Conservation (phyloP, 2,888 invertebrate species). For the Tuberolachnus salignus region DNA sequence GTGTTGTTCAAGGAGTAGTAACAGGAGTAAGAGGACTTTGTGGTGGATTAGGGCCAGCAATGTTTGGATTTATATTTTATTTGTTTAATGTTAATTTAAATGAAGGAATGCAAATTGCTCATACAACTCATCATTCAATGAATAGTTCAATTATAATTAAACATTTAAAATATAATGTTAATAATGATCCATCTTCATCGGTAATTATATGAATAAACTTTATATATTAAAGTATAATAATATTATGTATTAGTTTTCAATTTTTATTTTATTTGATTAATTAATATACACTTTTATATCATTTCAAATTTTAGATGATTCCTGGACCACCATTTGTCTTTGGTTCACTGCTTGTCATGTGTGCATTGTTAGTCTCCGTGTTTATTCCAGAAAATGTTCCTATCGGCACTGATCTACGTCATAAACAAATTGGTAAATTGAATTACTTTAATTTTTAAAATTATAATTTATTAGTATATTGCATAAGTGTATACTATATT, state of each 20-base stretch:
- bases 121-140: slow-evolving; percentile 22
- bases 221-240: background rate
- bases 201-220: slow-evolving; percentile 18
- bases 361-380: slow-evolving; percentile 90
- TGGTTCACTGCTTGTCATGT: slow-evolving; percentile 94
- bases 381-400: slow-evolving; percentile 76
- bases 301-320: slow-evolving; percentile 70
- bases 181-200: slow-evolving; percentile 42
- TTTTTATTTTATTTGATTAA: background rate
- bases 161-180: slow-evolving; percentile 40
- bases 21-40: slow-evolving; percentile 98
- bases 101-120: slow-evolving; percentile 62
- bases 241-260: background rate
- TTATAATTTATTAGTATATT: background rate
- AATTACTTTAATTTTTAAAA: background rate
- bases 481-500: no score
- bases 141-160: slow-evolving; percentile 42
- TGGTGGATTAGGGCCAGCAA: slow-evolving; percentile 96
- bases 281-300: slow-evolving; percentile 30
- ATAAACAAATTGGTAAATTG: slow-evolving; percentile 45
- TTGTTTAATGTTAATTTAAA: slow-evolving; percentile 97
- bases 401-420: slow-evolving; percentile 8
- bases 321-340: slow-evolving; percentile 99
- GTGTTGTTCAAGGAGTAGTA: slow-evolving; percentile 95
- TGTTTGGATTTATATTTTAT: slow-evolving; percentile 98